A percentile compares a stretch with the other conserved stretches of the same genome.
phyloP scores from a whole-genome alignment of 2,113 vertebrate species.

The Bothrops jararaca region DNA sequence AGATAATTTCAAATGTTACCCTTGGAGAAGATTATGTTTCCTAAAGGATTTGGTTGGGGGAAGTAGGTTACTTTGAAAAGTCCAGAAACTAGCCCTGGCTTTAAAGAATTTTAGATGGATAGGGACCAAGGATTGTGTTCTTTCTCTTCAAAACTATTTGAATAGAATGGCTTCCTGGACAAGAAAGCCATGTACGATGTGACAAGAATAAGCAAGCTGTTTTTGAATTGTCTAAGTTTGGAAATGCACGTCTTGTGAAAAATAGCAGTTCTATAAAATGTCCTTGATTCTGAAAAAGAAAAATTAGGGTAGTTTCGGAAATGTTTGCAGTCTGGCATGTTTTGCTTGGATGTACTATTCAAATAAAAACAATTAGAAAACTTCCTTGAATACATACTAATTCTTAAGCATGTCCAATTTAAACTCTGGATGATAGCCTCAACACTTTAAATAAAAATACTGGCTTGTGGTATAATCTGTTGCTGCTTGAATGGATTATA shows the following conservation, averaged over 20 bases:
- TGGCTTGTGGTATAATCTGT: background rate
- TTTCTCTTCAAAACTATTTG: background rate
- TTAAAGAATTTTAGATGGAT: background rate
- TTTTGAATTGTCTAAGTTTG: slow-evolving; percentile 33
- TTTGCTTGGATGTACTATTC: background rate
- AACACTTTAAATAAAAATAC: background rate
- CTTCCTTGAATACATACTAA: background rate
- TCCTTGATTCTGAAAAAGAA: background rate
- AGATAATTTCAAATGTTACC: slow-evolving; percentile 15
- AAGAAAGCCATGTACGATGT: slow-evolving; percentile 1
- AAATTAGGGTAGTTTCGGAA: background rate
- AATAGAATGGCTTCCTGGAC: slow-evolving; percentile 6
- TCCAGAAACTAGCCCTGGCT: background rate
- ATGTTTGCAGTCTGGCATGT: background rate
- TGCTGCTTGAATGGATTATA: background rate
- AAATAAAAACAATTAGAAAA: background rate
- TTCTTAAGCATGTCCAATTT: background rate
- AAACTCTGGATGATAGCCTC: background rate
- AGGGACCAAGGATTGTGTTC: background rate
- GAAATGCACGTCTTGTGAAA: slow-evolving; percentile 16
- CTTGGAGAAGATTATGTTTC: slow-evolving; percentile 28
- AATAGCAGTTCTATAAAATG: slow-evolving; percentile 2
- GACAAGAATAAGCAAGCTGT: slow-evolving; percentile 13
- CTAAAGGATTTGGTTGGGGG: slow-evolving; percentile 19
- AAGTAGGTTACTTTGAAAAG: slow-evolving; percentile 23